phyloP scores from a whole-genome alignment of 2,888 invertebrate species.

The Pollenia angustigena region DNA sequence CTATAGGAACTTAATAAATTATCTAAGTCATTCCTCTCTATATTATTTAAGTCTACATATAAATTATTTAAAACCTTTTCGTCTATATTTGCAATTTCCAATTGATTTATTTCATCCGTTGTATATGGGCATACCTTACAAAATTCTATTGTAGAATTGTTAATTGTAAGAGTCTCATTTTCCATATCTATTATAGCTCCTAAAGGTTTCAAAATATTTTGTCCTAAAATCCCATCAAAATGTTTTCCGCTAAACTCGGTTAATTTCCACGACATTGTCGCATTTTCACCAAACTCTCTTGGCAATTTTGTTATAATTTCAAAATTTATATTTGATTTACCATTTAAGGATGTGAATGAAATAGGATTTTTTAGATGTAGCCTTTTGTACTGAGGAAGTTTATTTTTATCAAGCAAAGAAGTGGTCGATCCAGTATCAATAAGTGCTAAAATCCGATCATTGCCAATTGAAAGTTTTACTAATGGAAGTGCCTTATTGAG shows the following conservation, averaged over 20 bases:
- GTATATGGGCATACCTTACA: neutral
- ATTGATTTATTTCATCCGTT: neutral
- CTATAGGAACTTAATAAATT: neutral
- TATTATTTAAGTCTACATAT: neutral
- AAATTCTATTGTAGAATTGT: conserved; percentile 3
- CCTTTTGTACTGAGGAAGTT: conserved; percentile 63
- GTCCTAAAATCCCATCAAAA: conserved; percentile 45
- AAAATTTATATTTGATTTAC: conserved; percentile 57
- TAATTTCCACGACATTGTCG: conserved; percentile 73
- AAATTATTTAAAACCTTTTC: neutral
- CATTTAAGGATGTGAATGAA: conserved; percentile 70
- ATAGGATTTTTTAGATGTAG: conserved; percentile 6
- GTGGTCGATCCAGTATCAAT: conserved; percentile 73
- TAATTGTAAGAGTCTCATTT: conserved; percentile 28
- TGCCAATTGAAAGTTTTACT: conserved; percentile 70
- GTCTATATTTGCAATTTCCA: conserved; percentile 6
- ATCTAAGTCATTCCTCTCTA: neutral
- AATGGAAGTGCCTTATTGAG: conserved; percentile 71
- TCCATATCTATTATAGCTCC: conserved; percentile 38
- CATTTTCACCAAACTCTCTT: conserved; percentile 68
- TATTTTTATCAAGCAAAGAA: conserved; percentile 63
- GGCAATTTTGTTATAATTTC: conserved; percentile 72
- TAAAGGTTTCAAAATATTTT: conserved; percentile 48
- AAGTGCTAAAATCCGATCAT: conserved; percentile 67
- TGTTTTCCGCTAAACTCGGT: conserved; percentile 50